Base-by-base conservation (phyloP, 2,113 vertebrate species). In the Hypocryptadius cinnamomeus region DNA sequence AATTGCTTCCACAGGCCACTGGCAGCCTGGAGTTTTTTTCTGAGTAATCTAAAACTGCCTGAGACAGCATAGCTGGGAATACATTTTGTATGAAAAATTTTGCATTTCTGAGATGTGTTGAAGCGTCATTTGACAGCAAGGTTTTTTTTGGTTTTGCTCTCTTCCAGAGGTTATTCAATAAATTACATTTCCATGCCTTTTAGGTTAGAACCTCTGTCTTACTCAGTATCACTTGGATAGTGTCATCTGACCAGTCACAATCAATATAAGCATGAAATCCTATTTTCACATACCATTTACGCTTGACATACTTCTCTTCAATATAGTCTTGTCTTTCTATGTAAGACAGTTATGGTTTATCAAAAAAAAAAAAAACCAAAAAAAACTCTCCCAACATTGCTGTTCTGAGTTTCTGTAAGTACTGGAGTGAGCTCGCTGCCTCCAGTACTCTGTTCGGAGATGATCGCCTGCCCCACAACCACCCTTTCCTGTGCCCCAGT, bases 1-100 rank as follows among this genome's bases (percentile, higher is more conserved):
- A 94, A 93, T 87, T 89, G 42, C n/a, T 95, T 94, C 39, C 39
- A 89, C 87, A 93, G 91, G 42, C 25, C 64, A 30, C 74, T 94
- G 61, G 80, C 73, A 92, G n/a, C 18, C 11, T 15, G 27, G 37
- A 44, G 2, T 18, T 74, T 88, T 87, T 68, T n/a, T 12, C 51
- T 73, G 74, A 92, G 47, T 93, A 51, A 83, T 87, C 63, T 93
- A 77, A 87, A 89, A 63, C 47, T 92, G 59, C 64, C 15, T 73
- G 86, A 77, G 63, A 72, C 73, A 79, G 59, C 66, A 56, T 59
- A 93, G 7, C 42, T 89, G 42, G 39, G 70, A 79, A 77, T 87
- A 54, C 10, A 21, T 94, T 93, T 82, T 79, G 19, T 54, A 5
- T 91, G 73, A 82, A 91, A 77, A 83, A 50, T 40, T 35, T 50